phyloP scores from a whole-genome alignment of 2,888 invertebrate genomes.

The Argynnis bischoffii region DNA sequence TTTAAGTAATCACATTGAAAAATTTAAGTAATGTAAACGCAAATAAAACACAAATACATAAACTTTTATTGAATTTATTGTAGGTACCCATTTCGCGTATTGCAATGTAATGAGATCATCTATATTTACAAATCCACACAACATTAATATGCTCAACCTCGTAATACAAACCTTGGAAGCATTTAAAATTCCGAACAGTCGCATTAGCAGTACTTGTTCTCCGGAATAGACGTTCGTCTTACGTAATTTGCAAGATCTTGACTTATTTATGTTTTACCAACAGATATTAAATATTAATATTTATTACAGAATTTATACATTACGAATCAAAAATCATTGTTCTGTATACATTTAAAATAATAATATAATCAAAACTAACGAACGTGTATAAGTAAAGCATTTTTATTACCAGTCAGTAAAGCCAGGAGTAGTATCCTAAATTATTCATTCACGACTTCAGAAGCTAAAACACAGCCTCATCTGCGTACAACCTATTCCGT shows the following conservation, averaged over 20 bases:
- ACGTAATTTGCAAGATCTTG: conserved; percentile 46
- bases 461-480: conserved; percentile 65
- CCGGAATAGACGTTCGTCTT: conserved; percentile 55
- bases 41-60: not conserved
- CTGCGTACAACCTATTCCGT: conserved; percentile 64
- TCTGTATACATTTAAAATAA: too few relatives aligned
- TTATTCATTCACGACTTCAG: conserved; percentile 66
- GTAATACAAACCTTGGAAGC: conserved; percentile 40
- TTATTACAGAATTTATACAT: too few relatives aligned
- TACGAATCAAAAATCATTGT: too few relatives aligned
- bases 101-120: conserved; percentile 48
- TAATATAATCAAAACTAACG: not conserved
- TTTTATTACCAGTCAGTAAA: conserved; percentile 20
- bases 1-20: not conserved
- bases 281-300: conserved; percentile 1
- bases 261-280: conserved; percentile 7
- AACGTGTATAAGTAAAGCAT: conserved; percentile 3
- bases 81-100: conserved; percentile 2
- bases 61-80: not conserved
- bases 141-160: conserved; percentile 53
- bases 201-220: conserved; percentile 49
- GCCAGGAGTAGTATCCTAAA: conserved; percentile 50
- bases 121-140: conserved; percentile 47
- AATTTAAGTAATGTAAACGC: not conserved
- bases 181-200: conserved; percentile 66